A percentile compares a stretch with the other conserved stretches of the same genome.
These are phyloP conservation scores for Dolichoris vasculosae DNA, from an alignment of 1,140 invertebrate species.

Conservation along the genomic window DNA sequence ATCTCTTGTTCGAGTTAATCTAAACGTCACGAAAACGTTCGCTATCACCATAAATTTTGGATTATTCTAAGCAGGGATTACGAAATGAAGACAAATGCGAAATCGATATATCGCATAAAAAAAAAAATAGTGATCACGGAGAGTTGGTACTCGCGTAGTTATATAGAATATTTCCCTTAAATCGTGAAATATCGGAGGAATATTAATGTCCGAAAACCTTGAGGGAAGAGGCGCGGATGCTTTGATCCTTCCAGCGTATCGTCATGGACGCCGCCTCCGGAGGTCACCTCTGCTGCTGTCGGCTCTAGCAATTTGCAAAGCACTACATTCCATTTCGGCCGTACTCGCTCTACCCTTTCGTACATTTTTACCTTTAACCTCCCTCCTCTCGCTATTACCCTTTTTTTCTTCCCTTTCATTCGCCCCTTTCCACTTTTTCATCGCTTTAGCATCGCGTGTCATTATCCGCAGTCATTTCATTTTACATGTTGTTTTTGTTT, in stretches of 20 bases:
- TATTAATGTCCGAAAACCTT: slow-evolving; percentile 45
- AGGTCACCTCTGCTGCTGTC: slow-evolving; percentile 14
- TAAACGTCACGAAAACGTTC: slow-evolving; percentile 21
- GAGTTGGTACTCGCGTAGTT: background rate
- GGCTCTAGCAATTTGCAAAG: slow-evolving; percentile 45
- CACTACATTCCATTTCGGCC: slow-evolving; percentile 42
- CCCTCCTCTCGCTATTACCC: background rate
- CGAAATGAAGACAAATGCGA: slow-evolving; percentile 47
- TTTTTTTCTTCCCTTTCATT: background rate
- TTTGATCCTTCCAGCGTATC: slow-evolving; percentile 42
- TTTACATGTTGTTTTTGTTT: slow-evolving; percentile 1
- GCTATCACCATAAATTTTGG: slow-evolving; percentile 41
- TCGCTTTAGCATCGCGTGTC: background rate
- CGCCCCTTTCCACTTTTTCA: background rate
- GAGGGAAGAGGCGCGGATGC: slow-evolving; percentile 16
- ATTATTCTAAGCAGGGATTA: slow-evolving; percentile 44
- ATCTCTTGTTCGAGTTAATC: background rate
- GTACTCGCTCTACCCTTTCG: background rate
- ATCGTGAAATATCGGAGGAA: slow-evolving; percentile 46
- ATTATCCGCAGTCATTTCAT: slow-evolving; percentile 25
- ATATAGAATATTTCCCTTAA: slow-evolving; percentile 41
- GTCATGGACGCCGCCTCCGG: slow-evolving; percentile 23
- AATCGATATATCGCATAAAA: slow-evolving; percentile 38
- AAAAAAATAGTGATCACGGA: background rate
- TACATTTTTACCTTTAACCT: background rate